Base-by-base conservation (phyloP, 2,113 vertebrate species). In the Malurus alboscapulatus region DNA sequence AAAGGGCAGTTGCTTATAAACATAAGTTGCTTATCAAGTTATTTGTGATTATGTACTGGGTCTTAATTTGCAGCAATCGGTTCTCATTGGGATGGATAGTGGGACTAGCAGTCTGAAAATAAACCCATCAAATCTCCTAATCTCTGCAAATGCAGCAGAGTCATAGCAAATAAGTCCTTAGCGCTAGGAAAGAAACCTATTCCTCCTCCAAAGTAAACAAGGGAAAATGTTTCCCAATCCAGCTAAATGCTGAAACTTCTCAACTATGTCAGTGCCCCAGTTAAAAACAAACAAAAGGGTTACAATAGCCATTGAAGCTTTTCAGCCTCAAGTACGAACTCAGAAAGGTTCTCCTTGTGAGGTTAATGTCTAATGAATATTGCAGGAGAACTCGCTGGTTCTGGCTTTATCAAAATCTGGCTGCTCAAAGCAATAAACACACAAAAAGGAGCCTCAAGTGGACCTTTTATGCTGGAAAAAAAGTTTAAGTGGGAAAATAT, bases 91-190 rank as follows among this genome's bases (percentile, higher is more conserved):
- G 78, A 90, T 73, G 51, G 34, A 67, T 83, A 61, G 58, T 79
- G 45, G 81, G 65, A 78, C 38, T 69, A 83, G 55, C 36, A 19
- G 26, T 95, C 57, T 93, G 38, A 96, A 96, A 97, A 97, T 83
- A 93, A 92, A 67, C 76, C 73, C 61, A 50, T 61, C 67, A 93
- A 94, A 95, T 91, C 95, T 96, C 82, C 90, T 88, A 71, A 94
- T 53, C 72, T 91, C 87, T 94, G 73, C 71, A 96, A 93, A 96
- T 73, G 88, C 67, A 93, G 68, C 79, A 95, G 84, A 92, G 79
- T 47, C 38, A 69, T 30, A 54, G 38, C 42, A 88, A 83, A 48
- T 63, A 53, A 84, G 48, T 48, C 55, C 47, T 42, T 83, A 29
- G 8, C 67, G 94, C 87, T 67, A 89, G 44, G 67, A 97, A 95